Evolutionary conservation across 23 tunicate species (phyloP).

Genomic region (Oikopleura dioica): DNA sequence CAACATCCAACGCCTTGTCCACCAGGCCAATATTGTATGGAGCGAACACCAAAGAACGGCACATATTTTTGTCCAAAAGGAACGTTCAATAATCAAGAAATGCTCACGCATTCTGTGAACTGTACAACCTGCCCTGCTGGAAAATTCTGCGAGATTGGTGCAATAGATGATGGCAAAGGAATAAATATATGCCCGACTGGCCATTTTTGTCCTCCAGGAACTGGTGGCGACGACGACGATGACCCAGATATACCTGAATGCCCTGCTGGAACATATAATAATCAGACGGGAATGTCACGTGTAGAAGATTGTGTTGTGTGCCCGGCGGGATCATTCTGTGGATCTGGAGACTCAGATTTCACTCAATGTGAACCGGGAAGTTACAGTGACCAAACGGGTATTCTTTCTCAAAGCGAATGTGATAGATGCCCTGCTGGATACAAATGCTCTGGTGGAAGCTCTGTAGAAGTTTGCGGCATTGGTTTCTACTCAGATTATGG

Average conservation of each 20-base stretch:
- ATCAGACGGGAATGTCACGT: slow-evolving; percentile 30
- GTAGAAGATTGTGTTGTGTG: slow-evolving; percentile 29
- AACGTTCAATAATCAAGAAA: background rate
- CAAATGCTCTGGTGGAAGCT: slow-evolving; percentile 32
- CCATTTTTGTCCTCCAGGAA: background rate
- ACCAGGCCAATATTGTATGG: background rate
- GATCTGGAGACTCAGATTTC: slow-evolving; percentile 19
- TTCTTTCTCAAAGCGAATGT: slow-evolving; percentile 14
- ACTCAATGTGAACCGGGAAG: background rate
- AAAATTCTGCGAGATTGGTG: background rate
- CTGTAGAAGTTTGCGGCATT: background rate
- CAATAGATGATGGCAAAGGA: background rate
- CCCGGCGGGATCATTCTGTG: slow-evolving; percentile 68
- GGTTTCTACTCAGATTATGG: background rate
- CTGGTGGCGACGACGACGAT: background rate
- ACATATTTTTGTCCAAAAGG: background rate
- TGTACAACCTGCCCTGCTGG: background rate
- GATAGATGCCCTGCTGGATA: slow-evolving; percentile 39
- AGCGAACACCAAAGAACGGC: background rate
- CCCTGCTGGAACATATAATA: slow-evolving; percentile 35
- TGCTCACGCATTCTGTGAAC: background rate
- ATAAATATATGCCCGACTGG: background rate
- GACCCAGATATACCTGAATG: slow-evolving; percentile 14
- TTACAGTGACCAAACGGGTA: background rate
- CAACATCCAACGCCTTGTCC: background rate